These are phyloP conservation scores for Rhagonycha fulva DNA, from an alignment of 2,888 invertebrate genomes.

Conservation along the genomic window DNA sequence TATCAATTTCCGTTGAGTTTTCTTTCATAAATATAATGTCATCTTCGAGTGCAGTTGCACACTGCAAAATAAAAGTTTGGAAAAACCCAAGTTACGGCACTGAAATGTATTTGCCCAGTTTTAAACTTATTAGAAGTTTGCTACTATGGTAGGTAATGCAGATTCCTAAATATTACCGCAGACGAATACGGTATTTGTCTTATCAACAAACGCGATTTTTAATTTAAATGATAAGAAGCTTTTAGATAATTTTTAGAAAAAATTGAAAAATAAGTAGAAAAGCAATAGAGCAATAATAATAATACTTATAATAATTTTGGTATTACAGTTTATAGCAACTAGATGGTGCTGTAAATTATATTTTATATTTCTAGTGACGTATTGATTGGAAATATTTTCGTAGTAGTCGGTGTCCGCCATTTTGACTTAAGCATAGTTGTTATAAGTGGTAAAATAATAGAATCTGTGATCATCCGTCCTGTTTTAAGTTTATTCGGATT, in stretches of 20 bases:
- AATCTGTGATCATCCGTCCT: conserved; percentile 57
- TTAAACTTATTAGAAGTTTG: neutral
- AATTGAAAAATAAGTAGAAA: neutral
- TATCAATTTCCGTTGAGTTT: too few relatives aligned
- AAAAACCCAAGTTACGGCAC: too few relatives aligned
- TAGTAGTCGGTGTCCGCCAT: conserved; percentile 58
- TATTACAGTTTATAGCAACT: conserved; percentile 34
- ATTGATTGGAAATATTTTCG: conserved; percentile 52
- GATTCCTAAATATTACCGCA: neutral
- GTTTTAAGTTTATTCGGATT: conserved; percentile 48
- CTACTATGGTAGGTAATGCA: neutral
- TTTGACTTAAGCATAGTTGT: conserved; percentile 55
- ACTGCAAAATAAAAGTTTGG: too few relatives aligned
- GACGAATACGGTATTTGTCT: neutral
- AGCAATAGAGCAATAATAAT: neutral
- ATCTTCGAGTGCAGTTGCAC: too few relatives aligned
- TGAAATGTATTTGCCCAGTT: neutral
- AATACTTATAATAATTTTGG: neutral
- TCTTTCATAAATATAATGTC: too few relatives aligned
- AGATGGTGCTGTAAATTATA: conserved; percentile 41
- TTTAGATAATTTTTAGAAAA: neutral
- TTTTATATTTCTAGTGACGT: conserved; percentile 44
- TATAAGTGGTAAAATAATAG: conserved; percentile 49
- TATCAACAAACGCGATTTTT: neutral
- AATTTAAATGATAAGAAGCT: too few relatives aligned